These are phyloP conservation scores for Papilio aristodemus DNA, from an alignment of 1,140 invertebrate genomes.

Conservation along the genomic window DNA sequence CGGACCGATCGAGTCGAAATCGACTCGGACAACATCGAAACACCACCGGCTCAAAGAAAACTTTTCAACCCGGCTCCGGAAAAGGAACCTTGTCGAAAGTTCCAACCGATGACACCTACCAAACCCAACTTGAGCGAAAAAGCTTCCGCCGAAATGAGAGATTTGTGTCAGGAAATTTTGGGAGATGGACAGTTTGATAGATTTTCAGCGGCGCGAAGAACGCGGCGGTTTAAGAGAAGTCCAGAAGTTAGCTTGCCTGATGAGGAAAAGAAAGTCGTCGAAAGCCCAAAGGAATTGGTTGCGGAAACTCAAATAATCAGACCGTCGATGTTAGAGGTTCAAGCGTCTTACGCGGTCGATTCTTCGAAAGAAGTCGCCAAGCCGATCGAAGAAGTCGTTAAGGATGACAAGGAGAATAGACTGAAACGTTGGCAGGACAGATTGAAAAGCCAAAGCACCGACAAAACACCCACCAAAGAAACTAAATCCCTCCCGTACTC, in stretches of 20 bases:
- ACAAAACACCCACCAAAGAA: conserved; percentile 70
- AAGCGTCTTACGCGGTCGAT: conserved; percentile 74
- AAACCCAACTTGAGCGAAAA: conserved; percentile 64
- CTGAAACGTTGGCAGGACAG: conserved; percentile 84
- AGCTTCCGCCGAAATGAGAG: conserved; percentile 67
- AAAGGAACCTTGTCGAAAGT: conserved; percentile 81
- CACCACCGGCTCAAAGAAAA: conserved; percentile 89
- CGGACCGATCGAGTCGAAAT: conserved; percentile 88
- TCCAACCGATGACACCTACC: conserved; percentile 60
- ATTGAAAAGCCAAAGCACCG: conserved; percentile 77
- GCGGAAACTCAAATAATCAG: conserved; percentile 80
- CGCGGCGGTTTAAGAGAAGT: conserved; percentile 88
- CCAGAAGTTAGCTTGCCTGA: conserved; percentile 83
- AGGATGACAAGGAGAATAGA: conserved; percentile 83
- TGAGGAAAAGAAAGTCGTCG: conserved; percentile 80
- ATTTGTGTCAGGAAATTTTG: conserved; percentile 78
- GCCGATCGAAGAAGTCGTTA: conserved; percentile 56
- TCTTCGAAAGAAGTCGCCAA: conserved; percentile 58
- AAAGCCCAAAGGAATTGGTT: conserved; percentile 73
- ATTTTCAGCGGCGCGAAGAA: conserved; percentile 89
- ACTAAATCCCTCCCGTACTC: conserved; percentile 60
- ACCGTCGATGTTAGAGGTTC: conserved; percentile 75
- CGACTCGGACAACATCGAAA: conserved; percentile 95
- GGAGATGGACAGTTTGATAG: conserved; percentile 91
- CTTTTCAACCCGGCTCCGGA: conserved; percentile 84